phyloP scores from a whole-genome alignment of 2,888 invertebrate species.

The Hemicrepidius hirtus region DNA sequence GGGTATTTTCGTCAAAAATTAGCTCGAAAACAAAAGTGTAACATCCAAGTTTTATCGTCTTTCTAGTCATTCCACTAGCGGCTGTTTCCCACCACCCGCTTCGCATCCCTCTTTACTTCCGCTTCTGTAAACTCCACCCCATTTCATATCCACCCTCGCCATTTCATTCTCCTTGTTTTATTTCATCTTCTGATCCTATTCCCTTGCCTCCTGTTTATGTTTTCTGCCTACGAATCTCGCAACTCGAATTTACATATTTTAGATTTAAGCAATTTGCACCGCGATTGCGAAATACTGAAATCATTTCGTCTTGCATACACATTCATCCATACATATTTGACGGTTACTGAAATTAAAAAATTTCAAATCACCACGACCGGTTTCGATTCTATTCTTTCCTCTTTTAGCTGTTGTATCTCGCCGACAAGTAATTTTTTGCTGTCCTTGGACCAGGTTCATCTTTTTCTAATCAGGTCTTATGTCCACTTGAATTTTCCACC shows the following conservation, averaged over 20 bases:
- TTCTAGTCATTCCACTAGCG: slow-evolving; percentile 53
- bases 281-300: slow-evolving; percentile 53
- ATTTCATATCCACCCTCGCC: slow-evolving; percentile 71
- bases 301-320: slow-evolving; percentile 20
- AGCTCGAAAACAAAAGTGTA: slow-evolving; percentile 63
- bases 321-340: slow-evolving; percentile 31
- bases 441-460: slow-evolving; percentile 55
- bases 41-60: slow-evolving; percentile 59
- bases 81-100: slow-evolving; percentile 67
- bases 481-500: slow-evolving; percentile 57
- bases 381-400: slow-evolving; percentile 53
- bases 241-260: slow-evolving; percentile 71
- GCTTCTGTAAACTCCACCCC: slow-evolving; percentile 76
- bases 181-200: slow-evolving; percentile 70
- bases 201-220: slow-evolving; percentile 61
- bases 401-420: slow-evolving; percentile 32
- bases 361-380: slow-evolving; percentile 53
- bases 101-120: slow-evolving; percentile 75
- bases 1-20: slow-evolving; percentile 59
- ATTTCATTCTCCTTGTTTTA: slow-evolving; percentile 73
- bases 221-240: slow-evolving; percentile 65
- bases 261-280: slow-evolving; percentile 65
- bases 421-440: slow-evolving; percentile 53
- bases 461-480: slow-evolving; percentile 58
- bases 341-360: slow-evolving; percentile 50